Evolutionary conservation across 2,888 invertebrate genomes (phyloP), one percentile per base, ranked within the genome.

Genomic region (Lycophotia porphyrea): DNA sequence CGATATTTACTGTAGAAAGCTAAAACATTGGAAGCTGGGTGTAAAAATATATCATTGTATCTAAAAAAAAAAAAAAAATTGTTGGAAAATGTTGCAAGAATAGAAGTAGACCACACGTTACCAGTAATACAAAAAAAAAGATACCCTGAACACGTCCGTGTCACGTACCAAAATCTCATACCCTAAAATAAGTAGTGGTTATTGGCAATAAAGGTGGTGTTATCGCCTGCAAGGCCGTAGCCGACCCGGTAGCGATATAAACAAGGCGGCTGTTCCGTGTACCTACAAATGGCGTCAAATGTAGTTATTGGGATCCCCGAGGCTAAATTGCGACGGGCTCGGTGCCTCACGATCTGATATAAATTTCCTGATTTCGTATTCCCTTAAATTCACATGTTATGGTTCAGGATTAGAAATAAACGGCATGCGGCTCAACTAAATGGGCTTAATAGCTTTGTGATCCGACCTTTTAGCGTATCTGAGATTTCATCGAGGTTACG

Each of bases 221-320:
- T 80, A 81, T 74, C 76, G 71, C 52, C 47, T 49, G 44, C 71
- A 76, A 27, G 61, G 71, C 60, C 79, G 70, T 67, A 72, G 71
- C 67, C 81, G 42, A n/a, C 60, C 31, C 39, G n/a, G 1, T n/a
- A 60, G 34, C 44, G 71, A 71, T 72, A 77, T 79, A 82, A 84
- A 80, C 84, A 85, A 66, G 76, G 58, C 70, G 67, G 74, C 65
- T 71, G 77, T 81, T 84, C 79, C 81, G 81, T 85, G 87, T 87
- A 87, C 88, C 87, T 88, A 88, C 91, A 90, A 92, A 92, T 91
- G 88, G 88, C 88, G 84, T 87, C 87, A 90, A 92, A 92, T 91
- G 90, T 92, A 91, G 91, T 92, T 92, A 92, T 88, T 87, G 88
- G 88, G 84, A 88, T 88, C 90, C 91, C 90, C 79, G 87, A 84